phyloP scores from a whole-genome alignment of 2,113 vertebrate genomes.

The Taxidea taxus region DNA sequence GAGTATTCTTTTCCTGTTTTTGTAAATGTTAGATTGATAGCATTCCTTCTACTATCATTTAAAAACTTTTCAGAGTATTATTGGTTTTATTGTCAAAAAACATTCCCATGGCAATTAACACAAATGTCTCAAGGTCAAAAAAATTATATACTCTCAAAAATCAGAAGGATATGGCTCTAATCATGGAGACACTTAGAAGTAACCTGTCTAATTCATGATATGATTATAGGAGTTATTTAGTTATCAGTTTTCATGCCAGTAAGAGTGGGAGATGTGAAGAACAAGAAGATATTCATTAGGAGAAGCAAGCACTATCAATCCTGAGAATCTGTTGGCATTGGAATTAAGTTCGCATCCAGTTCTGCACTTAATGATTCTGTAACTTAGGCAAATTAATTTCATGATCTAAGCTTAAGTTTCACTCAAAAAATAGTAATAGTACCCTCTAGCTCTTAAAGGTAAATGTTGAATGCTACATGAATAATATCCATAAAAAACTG shows the following conservation, averaged over 20 bases:
- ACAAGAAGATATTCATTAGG: not conserved
- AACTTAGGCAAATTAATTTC: not conserved
- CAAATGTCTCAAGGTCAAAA: conserved; percentile 42
- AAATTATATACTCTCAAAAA: not conserved
- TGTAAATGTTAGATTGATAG: conserved; percentile 12
- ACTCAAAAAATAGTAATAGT: not conserved
- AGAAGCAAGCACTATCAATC: not conserved
- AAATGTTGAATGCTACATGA: not conserved
- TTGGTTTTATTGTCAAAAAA: conserved; percentile 63
- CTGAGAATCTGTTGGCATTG: not conserved
- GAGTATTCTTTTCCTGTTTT: not conserved
- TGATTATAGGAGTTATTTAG: not conserved
- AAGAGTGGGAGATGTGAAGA: not conserved
- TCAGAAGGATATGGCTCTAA: conserved; percentile 10
- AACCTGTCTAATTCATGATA: conserved; percentile 9
- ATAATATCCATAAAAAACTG: not conserved
- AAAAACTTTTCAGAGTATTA: conserved; percentile 30
- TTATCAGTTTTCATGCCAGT: not conserved
- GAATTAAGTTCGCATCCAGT: not conserved
- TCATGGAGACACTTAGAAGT: not conserved
- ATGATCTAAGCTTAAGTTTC: not conserved
- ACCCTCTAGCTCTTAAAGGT: not conserved
- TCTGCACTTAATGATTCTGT: not conserved
- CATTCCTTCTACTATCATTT: conserved; percentile 36
- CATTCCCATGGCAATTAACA: conserved; percentile 25